Evolutionary conservation across 2,888 invertebrate species (phyloP).

Genomic region (Crioceris asparagi): DNA sequence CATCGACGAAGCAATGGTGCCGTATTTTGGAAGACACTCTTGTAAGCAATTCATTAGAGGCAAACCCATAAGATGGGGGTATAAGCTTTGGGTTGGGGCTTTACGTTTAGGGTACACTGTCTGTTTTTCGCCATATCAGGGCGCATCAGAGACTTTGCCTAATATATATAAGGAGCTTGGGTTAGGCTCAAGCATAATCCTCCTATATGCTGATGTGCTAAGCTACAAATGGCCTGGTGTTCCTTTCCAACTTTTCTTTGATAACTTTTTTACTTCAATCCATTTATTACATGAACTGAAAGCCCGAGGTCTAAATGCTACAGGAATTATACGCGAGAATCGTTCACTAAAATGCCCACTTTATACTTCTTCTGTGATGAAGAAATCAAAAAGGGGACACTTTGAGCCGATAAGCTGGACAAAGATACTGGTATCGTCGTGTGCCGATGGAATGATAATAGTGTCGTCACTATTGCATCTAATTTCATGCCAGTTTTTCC

Average conservation of each 20-base stretch:
- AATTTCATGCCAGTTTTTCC: conserved; percentile 10
- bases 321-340: conserved; percentile 13
- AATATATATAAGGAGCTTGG: neutral
- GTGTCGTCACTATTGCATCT: conserved; percentile 14
- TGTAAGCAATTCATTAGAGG: too few species aligned
- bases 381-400: conserved; percentile 10
- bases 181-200: too few species aligned
- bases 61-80: too few species aligned
- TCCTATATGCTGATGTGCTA: too few species aligned
- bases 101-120: conserved; percentile 21
- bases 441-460: conserved; percentile 18
- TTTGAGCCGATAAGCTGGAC: too few species aligned
- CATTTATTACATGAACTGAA: conserved; percentile 9
- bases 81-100: conserved; percentile 24
- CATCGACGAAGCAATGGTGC: neutral
- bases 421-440: conserved; percentile 6
- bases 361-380: conserved; percentile 5
- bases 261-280: too few species aligned
- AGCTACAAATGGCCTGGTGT: neutral
- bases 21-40: neutral
- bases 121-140: conserved; percentile 23
- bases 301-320: conserved; percentile 8
- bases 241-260: conserved; percentile 7
- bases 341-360: conserved; percentile 6
- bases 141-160: neutral